Evolutionary conservation across 1,140 invertebrate genomes (phyloP).

Genomic region (Leptoteleia sp.): DNA sequence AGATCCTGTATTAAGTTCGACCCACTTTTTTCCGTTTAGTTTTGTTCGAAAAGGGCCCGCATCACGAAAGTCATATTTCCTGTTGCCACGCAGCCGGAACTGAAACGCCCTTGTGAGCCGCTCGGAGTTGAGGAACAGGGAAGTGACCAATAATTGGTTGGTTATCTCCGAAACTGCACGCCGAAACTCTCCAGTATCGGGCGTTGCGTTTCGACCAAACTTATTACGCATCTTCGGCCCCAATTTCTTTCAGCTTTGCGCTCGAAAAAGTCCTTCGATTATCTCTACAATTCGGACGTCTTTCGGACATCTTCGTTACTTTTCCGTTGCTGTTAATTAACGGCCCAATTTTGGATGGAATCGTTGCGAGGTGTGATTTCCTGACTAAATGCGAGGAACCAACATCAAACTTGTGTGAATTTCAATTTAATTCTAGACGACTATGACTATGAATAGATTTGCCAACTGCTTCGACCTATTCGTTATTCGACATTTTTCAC

Average conservation of each 20-base stretch:
- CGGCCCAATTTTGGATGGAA: background rate
- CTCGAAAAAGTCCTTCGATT: background rate
- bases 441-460: slow-evolving; percentile 78
- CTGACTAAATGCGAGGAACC: slow-evolving; percentile 69
- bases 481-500: too few species aligned
- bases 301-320: too few species aligned
- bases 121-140: slow-evolving; percentile 22
- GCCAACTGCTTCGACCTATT: slow-evolving; percentile 72
- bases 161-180: slow-evolving; percentile 24
- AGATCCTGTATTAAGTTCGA: slow-evolving; percentile 57
- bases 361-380: slow-evolving; percentile 1
- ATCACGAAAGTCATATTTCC: slow-evolving; percentile 65
- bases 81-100: slow-evolving; percentile 57
- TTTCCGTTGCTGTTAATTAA: too few species aligned
- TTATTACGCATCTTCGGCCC: too few species aligned
- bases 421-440: slow-evolving; percentile 77
- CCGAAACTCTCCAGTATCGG: too few species aligned
- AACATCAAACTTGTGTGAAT: slow-evolving; percentile 71
- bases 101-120: slow-evolving; percentile 53
- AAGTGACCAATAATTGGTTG: slow-evolving; percentile 42
- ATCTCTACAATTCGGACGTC: background rate
- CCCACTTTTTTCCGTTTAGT: slow-evolving; percentile 55
- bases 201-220: too few species aligned
- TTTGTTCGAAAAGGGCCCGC: slow-evolving; percentile 60
- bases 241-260: too few species aligned